Evolutionary conservation across 2,797 vertebrate genomes (phyloP).

Genomic region (Myotis vivesi): DNA sequence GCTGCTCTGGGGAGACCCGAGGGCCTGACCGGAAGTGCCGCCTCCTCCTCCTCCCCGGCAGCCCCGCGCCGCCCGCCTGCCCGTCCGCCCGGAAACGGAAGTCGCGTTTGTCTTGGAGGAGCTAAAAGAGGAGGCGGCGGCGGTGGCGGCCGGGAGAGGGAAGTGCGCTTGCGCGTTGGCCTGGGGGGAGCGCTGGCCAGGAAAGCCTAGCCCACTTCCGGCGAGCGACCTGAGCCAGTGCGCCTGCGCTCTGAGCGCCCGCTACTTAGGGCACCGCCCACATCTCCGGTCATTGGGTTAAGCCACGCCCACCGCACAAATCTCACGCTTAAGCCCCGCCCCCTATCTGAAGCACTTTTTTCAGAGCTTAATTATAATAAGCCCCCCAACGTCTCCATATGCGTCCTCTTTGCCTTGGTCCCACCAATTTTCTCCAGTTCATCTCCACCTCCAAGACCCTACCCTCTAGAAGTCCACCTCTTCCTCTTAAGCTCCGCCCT

Average conservation of each 20-base stretch:
- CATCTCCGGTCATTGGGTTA: not conserved
- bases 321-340: not conserved
- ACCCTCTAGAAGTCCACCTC: not conserved
- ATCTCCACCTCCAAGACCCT: not conserved
- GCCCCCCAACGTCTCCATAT: not conserved
- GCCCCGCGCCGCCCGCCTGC: conserved; percentile 61
- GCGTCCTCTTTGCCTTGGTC: not conserved
- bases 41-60: conserved; percentile 68
- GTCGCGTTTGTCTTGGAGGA: conserved; percentile 47
- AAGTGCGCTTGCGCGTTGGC: conserved; percentile 49
- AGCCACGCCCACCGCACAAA: not conserved
- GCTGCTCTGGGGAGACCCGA: conserved; percentile 78
- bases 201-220: not conserved
- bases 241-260: conserved; percentile 7
- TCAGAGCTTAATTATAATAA: not conserved
- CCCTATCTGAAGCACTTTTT: fast-evolving
- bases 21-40: conserved; percentile 77
- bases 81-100: conserved; percentile 77
- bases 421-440: not conserved
- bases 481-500: not conserved
- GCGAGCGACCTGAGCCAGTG: not conserved
- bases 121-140: not conserved
- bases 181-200: not conserved
- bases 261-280: not conserved
- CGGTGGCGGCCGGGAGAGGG: not conserved